These are phyloP conservation scores for Fulmarus glacialis DNA, from an alignment of 2,113 vertebrate genomes.

Conservation along the genomic window DNA sequence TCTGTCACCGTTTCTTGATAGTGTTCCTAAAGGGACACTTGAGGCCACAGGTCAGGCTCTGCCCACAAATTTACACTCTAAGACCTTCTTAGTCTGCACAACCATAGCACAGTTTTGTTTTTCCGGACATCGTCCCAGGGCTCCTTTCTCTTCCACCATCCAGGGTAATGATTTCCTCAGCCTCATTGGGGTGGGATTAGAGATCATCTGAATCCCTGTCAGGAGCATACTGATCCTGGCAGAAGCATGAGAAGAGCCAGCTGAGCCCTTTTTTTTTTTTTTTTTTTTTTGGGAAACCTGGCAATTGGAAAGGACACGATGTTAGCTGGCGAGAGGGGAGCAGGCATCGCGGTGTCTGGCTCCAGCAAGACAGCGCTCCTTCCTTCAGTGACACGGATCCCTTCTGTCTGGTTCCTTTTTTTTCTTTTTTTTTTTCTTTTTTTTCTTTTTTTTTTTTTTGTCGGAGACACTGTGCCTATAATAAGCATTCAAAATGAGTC, in stretches of 20 bases:
- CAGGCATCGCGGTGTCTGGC: not conserved
- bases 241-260: not conserved
- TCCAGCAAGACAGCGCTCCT: not conserved
- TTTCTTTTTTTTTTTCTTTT: not conserved
- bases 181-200: not conserved
- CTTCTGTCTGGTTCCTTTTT: not conserved
- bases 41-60: not conserved
- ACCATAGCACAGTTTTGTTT: not conserved
- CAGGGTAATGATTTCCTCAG: not conserved
- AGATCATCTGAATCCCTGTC: not conserved
- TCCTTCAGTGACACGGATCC: not conserved
- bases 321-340: not conserved
- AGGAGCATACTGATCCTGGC: not conserved
- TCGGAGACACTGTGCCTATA: slow-evolving; percentile 70
- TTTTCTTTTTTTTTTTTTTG: not conserved
- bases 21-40: not conserved
- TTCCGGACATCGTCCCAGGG: not conserved
- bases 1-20: not conserved
- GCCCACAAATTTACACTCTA: not conserved
- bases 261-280: not conserved
- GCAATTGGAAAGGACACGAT: not conserved
- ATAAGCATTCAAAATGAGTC: slow-evolving; percentile 84
- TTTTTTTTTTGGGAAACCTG: not conserved
- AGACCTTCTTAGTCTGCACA: not conserved
- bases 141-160: not conserved